Percentiles rank a stretch among this genome's conserved stretches.
Evolutionary conservation across 2,113 vertebrate genomes (phyloP).

Genomic region (Tenrec ecaudatus): DNA sequence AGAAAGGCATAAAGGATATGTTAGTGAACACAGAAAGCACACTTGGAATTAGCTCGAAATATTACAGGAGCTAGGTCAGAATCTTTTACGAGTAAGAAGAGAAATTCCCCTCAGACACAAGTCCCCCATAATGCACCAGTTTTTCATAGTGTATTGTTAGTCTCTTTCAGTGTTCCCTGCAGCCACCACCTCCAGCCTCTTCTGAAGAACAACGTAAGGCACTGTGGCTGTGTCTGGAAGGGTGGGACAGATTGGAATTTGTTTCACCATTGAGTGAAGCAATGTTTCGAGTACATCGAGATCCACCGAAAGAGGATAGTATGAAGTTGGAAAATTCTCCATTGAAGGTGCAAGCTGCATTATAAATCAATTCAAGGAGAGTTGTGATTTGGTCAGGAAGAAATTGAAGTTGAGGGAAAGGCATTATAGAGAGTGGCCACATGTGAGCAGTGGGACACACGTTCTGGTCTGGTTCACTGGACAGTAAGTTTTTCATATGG

Average conservation of each 20-base stretch:
- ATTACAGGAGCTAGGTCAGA: background rate
- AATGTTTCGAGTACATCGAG: background rate
- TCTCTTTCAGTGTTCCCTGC: background rate
- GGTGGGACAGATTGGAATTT: background rate
- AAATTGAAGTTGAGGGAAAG: background rate
- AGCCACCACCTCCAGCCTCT: background rate
- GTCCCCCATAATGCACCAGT: background rate
- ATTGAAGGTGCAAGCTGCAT: background rate
- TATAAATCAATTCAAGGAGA: background rate
- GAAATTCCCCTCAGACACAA: background rate
- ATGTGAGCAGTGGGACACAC: background rate
- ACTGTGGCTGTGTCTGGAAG: background rate
- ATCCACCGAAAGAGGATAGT: background rate
- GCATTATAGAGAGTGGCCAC: background rate
- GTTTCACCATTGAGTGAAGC: background rate
- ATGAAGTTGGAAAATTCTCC: background rate
- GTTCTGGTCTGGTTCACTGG: background rate
- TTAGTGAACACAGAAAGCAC: constrained; percentile 50
- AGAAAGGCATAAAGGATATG: constrained; percentile 68
- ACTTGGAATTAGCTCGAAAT: background rate
- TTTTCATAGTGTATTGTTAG: background rate
- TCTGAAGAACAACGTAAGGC: background rate
- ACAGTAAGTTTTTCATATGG: background rate
- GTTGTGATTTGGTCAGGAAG: background rate
- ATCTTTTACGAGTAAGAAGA: background rate